phyloP scores from a whole-genome alignment of 2,797 vertebrate species.

The Lagodon rhomboides region DNA sequence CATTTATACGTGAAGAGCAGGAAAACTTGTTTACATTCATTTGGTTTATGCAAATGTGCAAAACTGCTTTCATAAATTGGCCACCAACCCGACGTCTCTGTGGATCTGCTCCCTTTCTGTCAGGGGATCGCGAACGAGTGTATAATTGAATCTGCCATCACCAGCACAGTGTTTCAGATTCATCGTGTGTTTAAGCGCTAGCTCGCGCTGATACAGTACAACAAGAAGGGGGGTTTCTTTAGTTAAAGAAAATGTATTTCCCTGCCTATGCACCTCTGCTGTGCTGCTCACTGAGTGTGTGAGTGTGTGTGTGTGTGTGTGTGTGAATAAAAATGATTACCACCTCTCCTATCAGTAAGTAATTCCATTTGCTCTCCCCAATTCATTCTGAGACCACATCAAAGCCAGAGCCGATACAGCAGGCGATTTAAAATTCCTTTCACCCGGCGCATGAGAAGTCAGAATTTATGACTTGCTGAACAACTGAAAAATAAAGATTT shows the following conservation, averaged over 20 bases:
- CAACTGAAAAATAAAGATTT: constrained; percentile 77
- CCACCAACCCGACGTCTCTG: constrained; percentile 54
- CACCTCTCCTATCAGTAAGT: constrained; percentile 81
- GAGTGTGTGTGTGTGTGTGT: constrained; percentile 51
- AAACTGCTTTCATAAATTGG: constrained; percentile 64
- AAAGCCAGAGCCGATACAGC: constrained; percentile 80
- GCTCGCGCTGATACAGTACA: constrained; percentile 61
- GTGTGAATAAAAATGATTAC: constrained; percentile 81
- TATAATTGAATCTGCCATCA: constrained; percentile 69
- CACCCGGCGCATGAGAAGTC: constrained; percentile 72
- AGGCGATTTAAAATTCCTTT: constrained; percentile 77
- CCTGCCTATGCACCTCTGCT: constrained; percentile 57
- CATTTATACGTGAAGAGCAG: constrained; percentile 53
- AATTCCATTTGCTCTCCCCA: constrained; percentile 82
- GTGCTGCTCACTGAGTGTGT: constrained; percentile 61
- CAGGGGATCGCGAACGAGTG: constrained; percentile 62
- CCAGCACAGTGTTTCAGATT: constrained; percentile 69
- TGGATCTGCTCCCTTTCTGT: constrained; percentile 64
- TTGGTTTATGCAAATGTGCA: constrained; percentile 71
- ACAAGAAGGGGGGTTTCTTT: constrained; percentile 61
- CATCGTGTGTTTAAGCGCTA: constrained; percentile 68
- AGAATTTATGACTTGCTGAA: constrained; percentile 78
- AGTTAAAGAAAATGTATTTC: constrained; percentile 65
- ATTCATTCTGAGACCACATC: constrained; percentile 80
- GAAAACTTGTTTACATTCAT: constrained; percentile 67